These are phyloP conservation scores for Dryoscopus gambensis DNA, from an alignment of 2,113 vertebrate species.

Conservation along the genomic window DNA sequence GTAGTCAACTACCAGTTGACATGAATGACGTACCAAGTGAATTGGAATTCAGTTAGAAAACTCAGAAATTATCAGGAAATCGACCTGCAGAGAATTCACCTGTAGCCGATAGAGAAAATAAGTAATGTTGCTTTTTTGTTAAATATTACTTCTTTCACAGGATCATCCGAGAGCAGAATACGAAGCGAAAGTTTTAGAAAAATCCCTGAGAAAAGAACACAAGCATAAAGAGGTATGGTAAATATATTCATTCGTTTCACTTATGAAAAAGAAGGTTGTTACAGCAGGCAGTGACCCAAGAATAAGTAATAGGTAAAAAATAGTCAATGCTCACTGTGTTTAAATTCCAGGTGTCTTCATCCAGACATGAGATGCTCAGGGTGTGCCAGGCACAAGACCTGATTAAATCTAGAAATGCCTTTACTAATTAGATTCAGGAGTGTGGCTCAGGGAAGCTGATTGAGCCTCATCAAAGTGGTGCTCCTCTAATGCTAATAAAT, in stretches of 20 bases:
- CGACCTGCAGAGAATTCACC: neutral
- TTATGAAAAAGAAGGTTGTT: neutral
- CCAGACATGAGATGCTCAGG: accelerated
- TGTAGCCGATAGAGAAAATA: neutral
- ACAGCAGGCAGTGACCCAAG: neutral
- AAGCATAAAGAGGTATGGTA: slow-evolving; percentile 78
- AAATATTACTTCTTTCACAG: slow-evolving; percentile 50
- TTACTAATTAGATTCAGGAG: neutral
- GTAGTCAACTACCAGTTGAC: neutral
- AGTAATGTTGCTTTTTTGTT: neutral
- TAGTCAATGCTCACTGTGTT: neutral
- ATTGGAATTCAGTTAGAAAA: neutral
- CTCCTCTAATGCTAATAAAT: neutral
- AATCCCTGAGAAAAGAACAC: slow-evolving; percentile 78
- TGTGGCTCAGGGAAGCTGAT: neutral
- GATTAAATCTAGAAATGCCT: neutral
- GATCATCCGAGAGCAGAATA: slow-evolving; percentile 92
- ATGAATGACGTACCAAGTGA: neutral
- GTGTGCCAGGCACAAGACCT: neutral
- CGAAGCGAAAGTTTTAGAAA: slow-evolving; percentile 86
- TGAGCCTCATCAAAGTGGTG: neutral
- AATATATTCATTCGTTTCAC: neutral
- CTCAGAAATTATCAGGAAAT: neutral
- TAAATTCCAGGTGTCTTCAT: neutral
- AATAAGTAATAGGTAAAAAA: neutral